Conservation (phyloP, 2,888 invertebrate genomes). For the Apodemia zela region DNA sequence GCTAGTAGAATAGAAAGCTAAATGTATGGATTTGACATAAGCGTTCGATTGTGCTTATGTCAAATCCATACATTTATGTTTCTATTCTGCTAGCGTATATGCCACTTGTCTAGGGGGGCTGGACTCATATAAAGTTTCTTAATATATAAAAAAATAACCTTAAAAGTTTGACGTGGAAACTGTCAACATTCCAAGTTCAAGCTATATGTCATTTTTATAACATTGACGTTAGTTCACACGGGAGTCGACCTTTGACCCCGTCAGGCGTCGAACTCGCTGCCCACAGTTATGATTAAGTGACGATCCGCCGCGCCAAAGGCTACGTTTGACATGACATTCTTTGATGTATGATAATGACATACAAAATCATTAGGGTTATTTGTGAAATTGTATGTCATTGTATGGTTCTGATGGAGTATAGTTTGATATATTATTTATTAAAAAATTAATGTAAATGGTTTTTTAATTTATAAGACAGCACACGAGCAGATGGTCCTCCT, state of each 20-base stretch:
- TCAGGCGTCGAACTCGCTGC: conserved; percentile 29
- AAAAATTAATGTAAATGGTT: no score
- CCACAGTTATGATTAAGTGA: conserved; percentile 35
- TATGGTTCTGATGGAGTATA: not conserved
- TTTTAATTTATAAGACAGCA: no score
- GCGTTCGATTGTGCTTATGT: no score
- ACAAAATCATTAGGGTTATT: conserved; percentile 21
- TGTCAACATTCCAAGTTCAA: conserved; percentile 13
- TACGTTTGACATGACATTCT: conserved; percentile 32
- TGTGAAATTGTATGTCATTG: conserved; percentile 13
- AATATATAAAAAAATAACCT: not conserved
- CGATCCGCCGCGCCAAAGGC: conserved; percentile 35
- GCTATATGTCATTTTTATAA: conserved; percentile 25
- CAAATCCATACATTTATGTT: no score
- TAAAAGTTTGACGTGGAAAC: not conserved
- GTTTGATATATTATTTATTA: not conserved
- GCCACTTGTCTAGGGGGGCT: no score
- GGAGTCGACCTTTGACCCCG: conserved; percentile 35
- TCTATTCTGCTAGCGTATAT: no score
- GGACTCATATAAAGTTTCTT: no score
- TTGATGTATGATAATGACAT: conserved; percentile 38
- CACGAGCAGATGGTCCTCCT: no score
- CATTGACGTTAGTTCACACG: conserved; percentile 34
- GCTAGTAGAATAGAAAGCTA: no score
- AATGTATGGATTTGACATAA: no score